phyloP scores from a whole-genome alignment of 2,888 invertebrate genomes.

The Agelastica alni region DNA sequence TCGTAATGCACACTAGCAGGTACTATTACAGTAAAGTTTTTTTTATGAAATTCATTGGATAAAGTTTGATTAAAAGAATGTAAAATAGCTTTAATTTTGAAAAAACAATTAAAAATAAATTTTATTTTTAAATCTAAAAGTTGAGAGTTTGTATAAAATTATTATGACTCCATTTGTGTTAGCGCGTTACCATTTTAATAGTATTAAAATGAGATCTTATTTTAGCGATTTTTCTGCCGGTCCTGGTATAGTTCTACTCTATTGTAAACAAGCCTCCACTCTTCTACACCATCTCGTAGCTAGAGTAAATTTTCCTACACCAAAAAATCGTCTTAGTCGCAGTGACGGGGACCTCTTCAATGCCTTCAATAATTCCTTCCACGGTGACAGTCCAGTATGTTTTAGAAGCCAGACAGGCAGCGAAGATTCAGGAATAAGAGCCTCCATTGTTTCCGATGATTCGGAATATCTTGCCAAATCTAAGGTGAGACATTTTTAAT shows the following conservation, averaged over 20 bases:
- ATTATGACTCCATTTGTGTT: no score
- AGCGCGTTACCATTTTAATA: no score
- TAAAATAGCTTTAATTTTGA: no score
- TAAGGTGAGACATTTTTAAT: no score
- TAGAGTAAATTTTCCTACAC: conserved; percentile 54
- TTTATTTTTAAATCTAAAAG: no score
- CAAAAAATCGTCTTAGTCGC: conserved; percentile 54
- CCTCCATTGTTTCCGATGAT: conserved; percentile 53
- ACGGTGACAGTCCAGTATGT: conserved; percentile 48
- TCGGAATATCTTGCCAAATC: conserved; percentile 46
- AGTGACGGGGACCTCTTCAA: conserved; percentile 59
- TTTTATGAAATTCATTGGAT: no score
- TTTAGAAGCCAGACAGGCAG: conserved; percentile 50
- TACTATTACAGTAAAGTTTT: conserved; percentile 44
- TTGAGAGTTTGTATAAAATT: no score
- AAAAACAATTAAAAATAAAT: no score
- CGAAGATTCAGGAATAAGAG: conserved; percentile 53
- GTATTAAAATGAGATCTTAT: no score
- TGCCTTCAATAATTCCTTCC: conserved; percentile 34
- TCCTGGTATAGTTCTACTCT: conserved; percentile 59
- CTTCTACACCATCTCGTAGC: conserved; percentile 57
- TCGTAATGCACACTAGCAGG: conserved; percentile 68
- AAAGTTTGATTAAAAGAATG: no score
- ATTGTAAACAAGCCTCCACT: conserved; percentile 57
- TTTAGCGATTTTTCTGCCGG: conserved; percentile 60